Percentiles rank a stretch among this genome's conserved stretches.
Evolutionary conservation across 2,888 invertebrate genomes (phyloP).

Genomic region (Pilophorus perplexus): DNA sequence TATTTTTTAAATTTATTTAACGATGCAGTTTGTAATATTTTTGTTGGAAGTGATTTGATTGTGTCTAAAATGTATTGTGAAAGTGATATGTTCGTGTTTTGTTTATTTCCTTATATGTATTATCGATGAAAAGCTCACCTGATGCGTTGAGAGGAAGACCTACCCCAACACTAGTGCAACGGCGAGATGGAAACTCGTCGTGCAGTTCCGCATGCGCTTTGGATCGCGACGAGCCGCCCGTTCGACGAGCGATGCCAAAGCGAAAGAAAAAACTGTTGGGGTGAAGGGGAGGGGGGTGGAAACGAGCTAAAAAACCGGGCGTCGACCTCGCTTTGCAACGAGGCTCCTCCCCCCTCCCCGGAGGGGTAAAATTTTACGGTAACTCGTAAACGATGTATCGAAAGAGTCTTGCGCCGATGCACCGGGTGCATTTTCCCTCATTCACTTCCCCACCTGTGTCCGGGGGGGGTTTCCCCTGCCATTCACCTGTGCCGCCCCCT

Average conservation of each 20-base stretch:
- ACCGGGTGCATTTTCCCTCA: background rate
- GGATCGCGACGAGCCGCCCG: background rate
- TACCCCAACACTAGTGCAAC: constrained; percentile 35
- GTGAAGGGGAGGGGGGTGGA: background rate
- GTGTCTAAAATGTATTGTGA: no score
- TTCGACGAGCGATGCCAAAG: background rate
- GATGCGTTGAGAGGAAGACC: constrained; percentile 13
- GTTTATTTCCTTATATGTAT: no score
- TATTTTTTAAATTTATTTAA: no score
- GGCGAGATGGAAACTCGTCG: background rate
- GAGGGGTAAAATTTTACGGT: no score
- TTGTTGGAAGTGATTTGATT: no score
- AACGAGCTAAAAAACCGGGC: background rate
- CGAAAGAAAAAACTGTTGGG: background rate
- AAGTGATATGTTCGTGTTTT: no score
- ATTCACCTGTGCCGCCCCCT: background rate
- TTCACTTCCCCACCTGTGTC: constrained; percentile 13
- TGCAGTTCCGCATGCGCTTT: constrained; percentile 42
- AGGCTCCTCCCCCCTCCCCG: no score
- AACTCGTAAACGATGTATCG: no score
- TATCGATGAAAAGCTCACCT: no score
- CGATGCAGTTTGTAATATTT: no score
- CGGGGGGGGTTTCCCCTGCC: background rate
- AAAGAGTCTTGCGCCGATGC: background rate
- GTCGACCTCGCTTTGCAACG: no score